Evolutionary conservation across 2,113 vertebrate genomes (phyloP).

Genomic region (Plectropomus leopardus): DNA sequence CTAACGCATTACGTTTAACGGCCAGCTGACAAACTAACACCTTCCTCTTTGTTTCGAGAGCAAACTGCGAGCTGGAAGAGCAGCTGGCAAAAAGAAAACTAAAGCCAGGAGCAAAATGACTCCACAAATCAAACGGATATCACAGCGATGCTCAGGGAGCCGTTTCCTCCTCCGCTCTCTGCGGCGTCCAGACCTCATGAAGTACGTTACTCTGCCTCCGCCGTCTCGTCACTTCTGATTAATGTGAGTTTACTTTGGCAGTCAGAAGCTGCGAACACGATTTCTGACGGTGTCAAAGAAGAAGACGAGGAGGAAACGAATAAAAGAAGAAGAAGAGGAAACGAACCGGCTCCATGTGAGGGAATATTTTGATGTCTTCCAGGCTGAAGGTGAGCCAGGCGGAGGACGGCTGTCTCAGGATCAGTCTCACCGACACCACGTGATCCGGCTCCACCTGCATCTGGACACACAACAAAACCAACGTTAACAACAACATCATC

Average conservation of each 20-base stretch:
- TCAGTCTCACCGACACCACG: constrained; percentile 88
- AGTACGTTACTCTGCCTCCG: not conserved
- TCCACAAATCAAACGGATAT: not conserved
- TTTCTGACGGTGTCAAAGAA: not conserved
- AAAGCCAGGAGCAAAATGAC: not conserved
- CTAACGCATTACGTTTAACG: no score
- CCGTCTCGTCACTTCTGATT: not conserved
- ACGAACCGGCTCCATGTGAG: constrained; percentile 85
- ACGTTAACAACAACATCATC: no score
- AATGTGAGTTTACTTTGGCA: not conserved
- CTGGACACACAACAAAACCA: constrained; percentile 73
- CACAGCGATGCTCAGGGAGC: not conserved
- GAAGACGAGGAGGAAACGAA: no score
- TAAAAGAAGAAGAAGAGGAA: not conserved
- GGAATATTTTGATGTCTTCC: constrained; percentile 89
- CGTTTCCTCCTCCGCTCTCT: not conserved
- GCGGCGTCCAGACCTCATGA: not conserved
- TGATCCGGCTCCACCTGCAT: constrained; percentile 90
- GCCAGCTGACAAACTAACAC: not conserved
- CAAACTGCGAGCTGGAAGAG: not conserved
- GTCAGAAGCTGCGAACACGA: not conserved
- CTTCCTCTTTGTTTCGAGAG: not conserved
- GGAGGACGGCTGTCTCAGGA: constrained; percentile 93
- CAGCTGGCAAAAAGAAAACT: not conserved
- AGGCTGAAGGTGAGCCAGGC: constrained; percentile 92